phyloP scores from a whole-genome alignment of 2,888 invertebrate species.

The Zootermopsis nevadensis region DNA sequence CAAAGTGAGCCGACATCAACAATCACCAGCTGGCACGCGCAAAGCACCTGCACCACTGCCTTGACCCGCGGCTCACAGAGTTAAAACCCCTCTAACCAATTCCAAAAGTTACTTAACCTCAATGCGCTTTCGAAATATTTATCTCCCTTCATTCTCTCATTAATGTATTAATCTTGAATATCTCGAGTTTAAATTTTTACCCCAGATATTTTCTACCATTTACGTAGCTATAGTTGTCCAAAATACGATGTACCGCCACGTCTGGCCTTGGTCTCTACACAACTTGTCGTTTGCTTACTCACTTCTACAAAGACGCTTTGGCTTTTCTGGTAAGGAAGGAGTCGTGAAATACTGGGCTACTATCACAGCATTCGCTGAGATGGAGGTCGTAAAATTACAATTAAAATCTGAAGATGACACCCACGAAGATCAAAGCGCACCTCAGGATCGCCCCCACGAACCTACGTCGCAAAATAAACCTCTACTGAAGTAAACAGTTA shows the following conservation, averaged over 20 bases:
- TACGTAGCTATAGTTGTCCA: neutral
- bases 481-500: no score
- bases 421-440: no score
- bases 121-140: neutral
- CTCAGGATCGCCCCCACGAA: no score
- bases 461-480: no score
- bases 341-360: no score
- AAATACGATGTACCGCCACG: neutral
- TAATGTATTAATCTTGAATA: conserved; percentile 19
- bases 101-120: neutral
- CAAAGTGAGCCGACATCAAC: no score
- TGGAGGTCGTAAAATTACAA: no score
- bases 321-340: no score
- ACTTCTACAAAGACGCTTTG: no score
- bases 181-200: neutral
- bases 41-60: neutral
- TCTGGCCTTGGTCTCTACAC: neutral
- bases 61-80: conserved; percentile 6
- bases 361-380: no score
- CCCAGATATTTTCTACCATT: neutral
- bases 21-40: conserved; percentile 24
- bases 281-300: no score
- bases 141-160: neutral
- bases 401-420: no score
- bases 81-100: neutral